Evolutionary conservation across 2,797 vertebrate genomes (phyloP).

Genomic region (Malacoraja senta): DNA sequence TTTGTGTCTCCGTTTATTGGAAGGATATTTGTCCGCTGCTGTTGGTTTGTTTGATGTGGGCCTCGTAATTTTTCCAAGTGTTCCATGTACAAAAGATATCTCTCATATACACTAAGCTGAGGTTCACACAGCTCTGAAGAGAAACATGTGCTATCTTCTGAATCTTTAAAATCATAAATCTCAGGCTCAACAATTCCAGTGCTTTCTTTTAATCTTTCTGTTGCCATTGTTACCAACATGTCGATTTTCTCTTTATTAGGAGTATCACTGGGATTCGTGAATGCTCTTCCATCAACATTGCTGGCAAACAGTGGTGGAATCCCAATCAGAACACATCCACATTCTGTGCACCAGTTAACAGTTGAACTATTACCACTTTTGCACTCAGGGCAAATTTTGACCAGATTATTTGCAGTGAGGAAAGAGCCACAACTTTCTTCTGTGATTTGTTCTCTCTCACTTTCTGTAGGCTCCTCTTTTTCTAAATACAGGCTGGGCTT

Average conservation of each 20-base stretch:
- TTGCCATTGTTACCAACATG: not conserved
- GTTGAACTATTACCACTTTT: not conserved
- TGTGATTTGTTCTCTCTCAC: not conserved
- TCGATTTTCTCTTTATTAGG: not conserved
- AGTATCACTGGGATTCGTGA: not conserved
- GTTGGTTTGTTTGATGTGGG: conserved; percentile 38
- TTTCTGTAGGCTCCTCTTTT: not conserved
- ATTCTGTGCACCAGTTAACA: not conserved
- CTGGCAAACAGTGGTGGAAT: not conserved
- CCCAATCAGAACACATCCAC: conserved; percentile 28
- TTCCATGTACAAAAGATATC: conserved; percentile 53
- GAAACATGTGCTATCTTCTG: not conserved
- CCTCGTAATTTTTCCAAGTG: conserved; percentile 44
- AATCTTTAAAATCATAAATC: not conserved
- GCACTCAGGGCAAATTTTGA: not conserved
- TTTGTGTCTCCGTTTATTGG: not conserved
- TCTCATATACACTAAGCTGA: conserved; percentile 50
- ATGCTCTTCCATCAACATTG: conserved; percentile 18
- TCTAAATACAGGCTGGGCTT: not conserved
- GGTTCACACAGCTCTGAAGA: not conserved
- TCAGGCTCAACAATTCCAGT: not conserved
- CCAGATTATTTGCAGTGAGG: not conserved
- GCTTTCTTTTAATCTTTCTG: not conserved
- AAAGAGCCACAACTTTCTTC: not conserved
- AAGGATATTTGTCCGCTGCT: conserved; percentile 22